A percentile compares a stretch with the other conserved stretches of the same genome.
Evolutionary conservation across 2,888 invertebrate genomes (phyloP).

Genomic region (Eupeodes luniger): DNA sequence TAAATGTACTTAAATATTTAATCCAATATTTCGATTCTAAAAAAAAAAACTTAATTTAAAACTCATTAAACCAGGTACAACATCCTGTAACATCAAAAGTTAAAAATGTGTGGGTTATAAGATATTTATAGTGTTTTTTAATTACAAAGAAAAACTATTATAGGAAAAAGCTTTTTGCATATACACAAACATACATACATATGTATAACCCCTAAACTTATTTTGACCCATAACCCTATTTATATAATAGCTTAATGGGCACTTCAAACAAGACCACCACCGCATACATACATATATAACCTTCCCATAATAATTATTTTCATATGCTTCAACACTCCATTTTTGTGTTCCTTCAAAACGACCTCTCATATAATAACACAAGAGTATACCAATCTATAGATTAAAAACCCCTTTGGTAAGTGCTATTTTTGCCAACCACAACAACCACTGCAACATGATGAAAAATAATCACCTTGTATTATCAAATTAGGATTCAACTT

Average conservation of each 20-base stretch:
- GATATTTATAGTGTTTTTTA: too few relatives aligned
- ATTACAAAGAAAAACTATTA: too few relatives aligned
- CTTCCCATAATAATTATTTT: slow-evolving; percentile 27
- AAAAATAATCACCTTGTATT: slow-evolving; percentile 67
- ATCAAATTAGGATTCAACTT: slow-evolving; percentile 57
- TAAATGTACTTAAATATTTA: too few relatives aligned
- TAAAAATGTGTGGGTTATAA: too few relatives aligned
- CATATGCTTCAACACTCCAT: slow-evolving; percentile 17
- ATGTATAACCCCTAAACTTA: not conserved
- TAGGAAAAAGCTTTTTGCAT: too few relatives aligned
- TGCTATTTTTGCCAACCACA: slow-evolving; percentile 9
- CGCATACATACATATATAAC: not conserved
- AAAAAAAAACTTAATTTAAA: too few relatives aligned
- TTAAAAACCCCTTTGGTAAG: not conserved
- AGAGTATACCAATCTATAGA: not conserved
- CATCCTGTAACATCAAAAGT: too few relatives aligned
- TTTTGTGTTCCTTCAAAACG: not conserved
- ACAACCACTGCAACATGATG: slow-evolving; percentile 23
- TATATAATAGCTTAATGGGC: slow-evolving; percentile 18
- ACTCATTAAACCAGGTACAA: too few relatives aligned
- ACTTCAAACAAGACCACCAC: slow-evolving; percentile 21
- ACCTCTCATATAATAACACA: not conserved
- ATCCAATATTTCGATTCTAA: too few relatives aligned
- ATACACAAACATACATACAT: too few relatives aligned
- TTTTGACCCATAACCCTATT: not conserved